phyloP scores from a whole-genome alignment of 2,888 invertebrate genomes.

The Cosmia pyralina region DNA sequence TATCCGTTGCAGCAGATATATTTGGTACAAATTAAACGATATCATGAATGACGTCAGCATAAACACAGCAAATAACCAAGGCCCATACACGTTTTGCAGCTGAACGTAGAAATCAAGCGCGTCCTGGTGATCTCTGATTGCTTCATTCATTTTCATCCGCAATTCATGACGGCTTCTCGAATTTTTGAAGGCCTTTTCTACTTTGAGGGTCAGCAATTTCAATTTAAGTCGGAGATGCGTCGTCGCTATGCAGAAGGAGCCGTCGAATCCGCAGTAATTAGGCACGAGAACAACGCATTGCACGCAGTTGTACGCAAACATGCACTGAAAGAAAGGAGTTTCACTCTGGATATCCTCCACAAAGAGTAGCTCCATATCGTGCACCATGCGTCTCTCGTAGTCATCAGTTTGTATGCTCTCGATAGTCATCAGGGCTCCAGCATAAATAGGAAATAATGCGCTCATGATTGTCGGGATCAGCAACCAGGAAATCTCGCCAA shows the following conservation, averaged over 20 bases:
- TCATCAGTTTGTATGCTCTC: constrained; percentile 75
- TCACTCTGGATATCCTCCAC: constrained; percentile 79
- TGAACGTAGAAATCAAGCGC: constrained; percentile 73
- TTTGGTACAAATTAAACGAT: constrained; percentile 79
- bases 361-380: constrained; percentile 78
- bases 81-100: constrained; percentile 77
- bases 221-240: constrained; percentile 80
- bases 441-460: constrained; percentile 77
- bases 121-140: constrained; percentile 78
- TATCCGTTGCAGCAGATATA: constrained; percentile 71
- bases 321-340: constrained; percentile 78
- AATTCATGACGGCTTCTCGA: constrained; percentile 69
- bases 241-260: constrained; percentile 81
- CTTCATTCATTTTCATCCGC: constrained; percentile 68
- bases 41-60: constrained; percentile 76
- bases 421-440: constrained; percentile 73
- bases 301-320: constrained; percentile 76
- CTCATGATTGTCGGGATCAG: constrained; percentile 74
- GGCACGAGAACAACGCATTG: constrained; percentile 74
- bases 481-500: constrained; percentile 76
- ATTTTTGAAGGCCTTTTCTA: constrained; percentile 72
- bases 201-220: constrained; percentile 75
- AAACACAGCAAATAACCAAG: constrained; percentile 79
- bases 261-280: constrained; percentile 79
- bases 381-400: constrained; percentile 75